These are phyloP conservation scores for Chrysolina oricalcia DNA, from an alignment of 2,888 invertebrate genomes.

Conservation along the genomic window DNA sequence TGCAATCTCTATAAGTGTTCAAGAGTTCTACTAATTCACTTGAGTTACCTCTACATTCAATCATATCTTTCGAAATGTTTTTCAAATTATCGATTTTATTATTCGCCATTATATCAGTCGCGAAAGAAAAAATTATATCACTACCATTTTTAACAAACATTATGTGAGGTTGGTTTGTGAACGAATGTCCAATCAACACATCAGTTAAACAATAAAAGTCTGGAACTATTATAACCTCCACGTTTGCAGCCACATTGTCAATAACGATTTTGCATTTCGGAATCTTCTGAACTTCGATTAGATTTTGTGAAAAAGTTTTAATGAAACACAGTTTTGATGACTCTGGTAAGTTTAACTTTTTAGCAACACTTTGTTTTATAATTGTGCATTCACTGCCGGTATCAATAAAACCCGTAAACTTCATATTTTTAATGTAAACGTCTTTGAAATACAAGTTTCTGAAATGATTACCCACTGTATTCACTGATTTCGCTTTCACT, in stretches of 20 bases:
- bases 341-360: constrained; percentile 5
- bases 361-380: constrained; percentile 19
- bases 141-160: constrained; percentile 9
- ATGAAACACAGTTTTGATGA: too few relatives aligned
- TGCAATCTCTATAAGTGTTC: constrained; percentile 26
- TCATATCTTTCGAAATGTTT: constrained; percentile 7
- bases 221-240: too few relatives aligned
- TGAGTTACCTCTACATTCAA: neutral
- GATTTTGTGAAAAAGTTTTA: too few relatives aligned
- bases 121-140: constrained; percentile 10
- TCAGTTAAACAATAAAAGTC: too few relatives aligned
- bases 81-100: neutral
- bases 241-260: too few relatives aligned
- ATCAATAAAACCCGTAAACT: constrained; percentile 17
- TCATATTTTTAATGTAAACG: constrained; percentile 8
- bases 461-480: constrained; percentile 12
- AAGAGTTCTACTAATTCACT: constrained; percentile 23
- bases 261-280: too few relatives aligned
- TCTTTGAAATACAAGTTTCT: constrained; percentile 13
- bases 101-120: neutral
- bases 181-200: too few relatives aligned
- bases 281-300: too few relatives aligned
- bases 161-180: constrained; percentile 21
- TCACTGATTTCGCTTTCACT: neutral
- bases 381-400: constrained; percentile 35